These are phyloP conservation scores for Platalea minor DNA, from an alignment of 2,797 vertebrate species.

Conservation along the genomic window DNA sequence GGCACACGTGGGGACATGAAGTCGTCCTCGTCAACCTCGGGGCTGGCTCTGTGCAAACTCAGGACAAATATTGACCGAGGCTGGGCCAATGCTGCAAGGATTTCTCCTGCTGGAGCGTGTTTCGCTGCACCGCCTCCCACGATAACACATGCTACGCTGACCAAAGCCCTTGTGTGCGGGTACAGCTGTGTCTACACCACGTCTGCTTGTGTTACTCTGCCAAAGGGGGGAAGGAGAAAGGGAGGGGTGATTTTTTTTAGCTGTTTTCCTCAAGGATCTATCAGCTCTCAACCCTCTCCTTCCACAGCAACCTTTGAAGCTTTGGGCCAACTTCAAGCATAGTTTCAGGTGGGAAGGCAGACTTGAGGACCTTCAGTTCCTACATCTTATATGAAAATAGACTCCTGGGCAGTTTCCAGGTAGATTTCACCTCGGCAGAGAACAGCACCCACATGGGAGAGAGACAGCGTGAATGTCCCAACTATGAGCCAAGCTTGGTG, in stretches of 20 bases:
- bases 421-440: not conserved
- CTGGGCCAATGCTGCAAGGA: not conserved
- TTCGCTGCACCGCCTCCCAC: not conserved
- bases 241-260: not conserved
- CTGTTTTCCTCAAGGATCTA: not conserved
- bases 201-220: slow-evolving; percentile 37
- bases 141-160: not conserved
- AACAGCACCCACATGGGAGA: not conserved
- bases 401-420: not conserved
- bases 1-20: rapidly evolving
- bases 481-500: not conserved
- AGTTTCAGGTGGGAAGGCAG: not conserved
- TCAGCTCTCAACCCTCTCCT: not conserved
- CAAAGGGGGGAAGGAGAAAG: not conserved
- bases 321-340: not conserved
- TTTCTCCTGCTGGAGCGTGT: not conserved
- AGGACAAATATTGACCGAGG: not conserved
- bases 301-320: not conserved
- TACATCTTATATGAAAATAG: not conserved
- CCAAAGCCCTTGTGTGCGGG: slow-evolving; percentile 13
- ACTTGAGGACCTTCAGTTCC: not conserved
- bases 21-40: rapidly evolving
- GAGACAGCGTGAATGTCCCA: not conserved
- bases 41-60: not conserved
- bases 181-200: slow-evolving; percentile 59